These are phyloP conservation scores for Graphium colonna DNA, from an alignment of 2,888 invertebrate species.

Conservation along the genomic window DNA sequence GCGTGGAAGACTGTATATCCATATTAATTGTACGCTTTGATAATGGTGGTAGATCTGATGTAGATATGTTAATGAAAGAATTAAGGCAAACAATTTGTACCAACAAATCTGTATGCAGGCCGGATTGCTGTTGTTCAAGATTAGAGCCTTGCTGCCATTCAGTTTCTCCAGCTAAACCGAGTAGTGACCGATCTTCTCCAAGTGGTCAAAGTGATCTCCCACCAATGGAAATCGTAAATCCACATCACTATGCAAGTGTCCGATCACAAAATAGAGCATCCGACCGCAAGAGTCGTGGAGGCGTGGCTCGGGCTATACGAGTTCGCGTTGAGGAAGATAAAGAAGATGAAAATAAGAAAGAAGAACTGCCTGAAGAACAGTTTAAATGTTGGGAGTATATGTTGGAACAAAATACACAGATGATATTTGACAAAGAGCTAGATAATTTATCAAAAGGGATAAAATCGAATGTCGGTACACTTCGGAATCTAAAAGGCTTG, in stretches of 20 bases:
- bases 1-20: slow-evolving; percentile 92
- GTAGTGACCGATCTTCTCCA: slow-evolving; percentile 89
- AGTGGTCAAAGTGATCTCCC: slow-evolving; percentile 92
- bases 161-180: slow-evolving; percentile 62
- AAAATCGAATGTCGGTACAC: slow-evolving; percentile 72
- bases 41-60: slow-evolving; percentile 82
- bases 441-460: slow-evolving; percentile 87
- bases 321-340: slow-evolving; percentile 83
- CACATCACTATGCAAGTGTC: slow-evolving; percentile 75
- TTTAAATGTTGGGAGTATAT: slow-evolving; percentile 97
- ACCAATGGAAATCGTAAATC: slow-evolving; percentile 59
- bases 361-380: slow-evolving; percentile 85
- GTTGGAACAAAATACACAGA: slow-evolving; percentile 93
- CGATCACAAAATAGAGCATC: slow-evolving; percentile 63
- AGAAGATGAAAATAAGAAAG: slow-evolving; percentile 65
- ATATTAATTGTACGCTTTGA: slow-evolving; percentile 90
- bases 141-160: slow-evolving; percentile 81
- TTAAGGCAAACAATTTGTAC: slow-evolving; percentile 86
- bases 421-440: slow-evolving; percentile 92
- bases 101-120: slow-evolving; percentile 79
- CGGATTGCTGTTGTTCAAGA: slow-evolving; percentile 82
- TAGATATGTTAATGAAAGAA: slow-evolving; percentile 87
- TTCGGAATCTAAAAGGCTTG: slow-evolving; percentile 81
- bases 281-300: slow-evolving; percentile 78
- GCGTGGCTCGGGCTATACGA: slow-evolving; percentile 82